phyloP scores from a whole-genome alignment of 2,113 vertebrate species.

The Psephotus haematonotus region DNA sequence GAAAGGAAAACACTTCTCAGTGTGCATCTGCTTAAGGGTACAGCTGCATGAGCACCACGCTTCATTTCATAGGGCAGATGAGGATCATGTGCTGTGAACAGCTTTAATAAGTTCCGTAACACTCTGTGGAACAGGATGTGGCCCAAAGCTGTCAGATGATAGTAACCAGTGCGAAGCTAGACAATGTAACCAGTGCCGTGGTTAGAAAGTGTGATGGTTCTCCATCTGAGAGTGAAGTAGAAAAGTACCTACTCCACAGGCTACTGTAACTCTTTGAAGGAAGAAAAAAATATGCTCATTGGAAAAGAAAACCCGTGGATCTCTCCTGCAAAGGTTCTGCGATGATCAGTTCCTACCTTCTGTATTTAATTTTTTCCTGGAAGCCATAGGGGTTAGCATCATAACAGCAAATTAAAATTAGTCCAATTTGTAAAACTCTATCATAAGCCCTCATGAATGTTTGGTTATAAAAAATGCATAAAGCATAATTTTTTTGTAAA shows the following conservation, averaged over 20 bases:
- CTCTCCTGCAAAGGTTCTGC: background rate
- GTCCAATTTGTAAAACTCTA: background rate
- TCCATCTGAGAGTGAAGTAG: background rate
- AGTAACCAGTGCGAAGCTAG: background rate
- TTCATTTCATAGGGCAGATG: background rate
- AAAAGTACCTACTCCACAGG: background rate
- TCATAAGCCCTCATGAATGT: background rate
- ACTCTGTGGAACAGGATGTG: conserved; percentile 42
- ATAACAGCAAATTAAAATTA: background rate
- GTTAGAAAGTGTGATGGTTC: conserved; percentile 40
- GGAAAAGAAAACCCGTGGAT: background rate
- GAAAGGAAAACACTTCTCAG: background rate
- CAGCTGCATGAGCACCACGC: background rate
- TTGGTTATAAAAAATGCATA: background rate
- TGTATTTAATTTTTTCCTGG: background rate
- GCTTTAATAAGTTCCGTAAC: background rate
- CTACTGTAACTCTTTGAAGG: background rate
- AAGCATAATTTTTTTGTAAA: background rate
- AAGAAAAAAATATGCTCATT: background rate
- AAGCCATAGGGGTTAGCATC: background rate
- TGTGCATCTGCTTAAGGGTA: background rate
- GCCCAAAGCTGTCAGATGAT: background rate
- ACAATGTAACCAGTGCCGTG: background rate
- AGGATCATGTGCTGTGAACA: background rate
- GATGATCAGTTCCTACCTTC: background rate